Evolutionary conservation across 2,888 invertebrate species (phyloP).

Genomic region (Archips xylosteana): DNA sequence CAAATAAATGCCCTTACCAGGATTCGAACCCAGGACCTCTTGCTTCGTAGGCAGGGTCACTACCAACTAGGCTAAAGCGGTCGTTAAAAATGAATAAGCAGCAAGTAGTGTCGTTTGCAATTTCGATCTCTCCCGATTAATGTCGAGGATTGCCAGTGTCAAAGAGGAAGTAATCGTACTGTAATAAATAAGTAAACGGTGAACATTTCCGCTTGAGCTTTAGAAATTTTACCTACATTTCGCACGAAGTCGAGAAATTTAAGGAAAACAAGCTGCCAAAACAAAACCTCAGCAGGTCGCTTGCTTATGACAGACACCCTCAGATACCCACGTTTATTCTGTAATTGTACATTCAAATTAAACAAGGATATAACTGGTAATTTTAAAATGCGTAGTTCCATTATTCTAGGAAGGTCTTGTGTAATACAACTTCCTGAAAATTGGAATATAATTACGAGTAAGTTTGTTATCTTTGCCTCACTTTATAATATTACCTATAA

Average conservation of each 20-base stretch:
- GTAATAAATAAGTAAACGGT: too few species aligned
- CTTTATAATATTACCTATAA: too few species aligned
- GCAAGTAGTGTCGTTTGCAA: too few species aligned
- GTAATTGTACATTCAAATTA: conserved; percentile 62
- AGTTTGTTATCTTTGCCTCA: background rate
- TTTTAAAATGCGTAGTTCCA: conserved; percentile 6
- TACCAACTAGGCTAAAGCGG: too few species aligned
- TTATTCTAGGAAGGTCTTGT: background rate
- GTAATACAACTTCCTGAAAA: background rate
- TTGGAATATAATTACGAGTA: background rate
- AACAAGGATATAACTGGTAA: conserved; percentile 47
- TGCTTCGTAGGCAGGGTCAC: too few species aligned
- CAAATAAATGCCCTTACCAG: too few species aligned
- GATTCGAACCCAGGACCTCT: too few species aligned
- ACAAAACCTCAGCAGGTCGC: conserved; percentile 41
- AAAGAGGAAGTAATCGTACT: too few species aligned
- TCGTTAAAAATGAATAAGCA: too few species aligned
- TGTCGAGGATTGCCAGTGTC: too few species aligned
- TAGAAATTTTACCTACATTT: background rate
- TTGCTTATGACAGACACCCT: conserved; percentile 45
- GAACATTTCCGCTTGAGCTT: conserved; percentile 11
- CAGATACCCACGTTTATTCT: conserved; percentile 56
- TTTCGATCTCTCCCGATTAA: too few species aligned
- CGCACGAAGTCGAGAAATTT: conserved; percentile 42
- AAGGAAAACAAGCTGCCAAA: conserved; percentile 48